These are phyloP conservation scores for Pachydiplax longipennis DNA, from an alignment of 2,888 invertebrate genomes.

Conservation along the genomic window DNA sequence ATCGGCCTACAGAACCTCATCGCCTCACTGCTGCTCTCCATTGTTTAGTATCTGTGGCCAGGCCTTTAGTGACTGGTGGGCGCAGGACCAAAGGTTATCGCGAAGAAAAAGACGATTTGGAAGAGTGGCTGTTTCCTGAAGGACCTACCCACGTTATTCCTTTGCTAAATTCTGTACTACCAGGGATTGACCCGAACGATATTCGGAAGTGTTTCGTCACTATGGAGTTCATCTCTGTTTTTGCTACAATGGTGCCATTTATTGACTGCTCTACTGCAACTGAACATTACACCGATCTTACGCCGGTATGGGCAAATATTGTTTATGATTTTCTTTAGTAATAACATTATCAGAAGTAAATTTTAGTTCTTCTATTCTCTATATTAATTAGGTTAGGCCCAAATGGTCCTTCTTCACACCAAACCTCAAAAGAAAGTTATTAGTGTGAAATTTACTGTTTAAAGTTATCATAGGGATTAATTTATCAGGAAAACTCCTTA, in stretches of 20 bases:
- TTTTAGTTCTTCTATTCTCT: too few relatives aligned
- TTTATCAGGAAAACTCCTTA: too few relatives aligned
- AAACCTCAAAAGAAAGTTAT: too few relatives aligned
- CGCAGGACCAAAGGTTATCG: slow-evolving; percentile 53
- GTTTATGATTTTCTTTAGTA: too few relatives aligned
- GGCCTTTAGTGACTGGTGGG: slow-evolving; percentile 66
- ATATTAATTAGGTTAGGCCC: too few relatives aligned
- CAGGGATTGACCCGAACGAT: slow-evolving; percentile 92
- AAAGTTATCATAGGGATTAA: too few relatives aligned
- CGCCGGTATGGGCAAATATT: slow-evolving; percentile 62
- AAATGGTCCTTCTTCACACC: too few relatives aligned
- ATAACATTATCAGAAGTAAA: too few relatives aligned
- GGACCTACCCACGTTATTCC: slow-evolving; percentile 84
- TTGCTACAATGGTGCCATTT: slow-evolving; percentile 80
- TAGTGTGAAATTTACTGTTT: too few relatives aligned
- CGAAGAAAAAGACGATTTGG: slow-evolving; percentile 51
- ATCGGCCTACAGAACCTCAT: slow-evolving; percentile 89
- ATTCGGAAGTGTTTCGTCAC: slow-evolving; percentile 77
- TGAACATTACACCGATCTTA: slow-evolving; percentile 71
- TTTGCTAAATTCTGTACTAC: slow-evolving; percentile 78
- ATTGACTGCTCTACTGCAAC: slow-evolving; percentile 84
- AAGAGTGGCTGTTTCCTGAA: slow-evolving; percentile 69
- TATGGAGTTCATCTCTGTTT: slow-evolving; percentile 79
- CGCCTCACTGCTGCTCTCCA: slow-evolving; percentile 76
- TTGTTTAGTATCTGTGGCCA: slow-evolving; percentile 73